Conservation (phyloP, 2,113 vertebrate species). For the Lophius piscatorius region DNA sequence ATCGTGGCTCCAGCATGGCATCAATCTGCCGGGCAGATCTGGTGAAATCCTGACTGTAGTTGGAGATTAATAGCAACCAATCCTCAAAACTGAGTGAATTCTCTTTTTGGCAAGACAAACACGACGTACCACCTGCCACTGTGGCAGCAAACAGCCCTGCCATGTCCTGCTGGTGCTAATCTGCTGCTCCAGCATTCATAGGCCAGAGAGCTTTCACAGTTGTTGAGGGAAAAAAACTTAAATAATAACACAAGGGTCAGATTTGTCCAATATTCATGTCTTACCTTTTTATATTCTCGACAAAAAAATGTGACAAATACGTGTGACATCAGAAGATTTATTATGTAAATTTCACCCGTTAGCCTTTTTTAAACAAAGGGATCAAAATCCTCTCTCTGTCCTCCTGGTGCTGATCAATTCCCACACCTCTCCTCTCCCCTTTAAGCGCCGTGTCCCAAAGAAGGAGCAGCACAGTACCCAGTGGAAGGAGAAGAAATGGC, state of each 20-base stretch:
- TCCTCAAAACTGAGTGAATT: slow-evolving; percentile 48
- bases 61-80: slow-evolving; percentile 51
- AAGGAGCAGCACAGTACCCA: slow-evolving; percentile 26
- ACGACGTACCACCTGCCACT: slow-evolving; percentile 54
- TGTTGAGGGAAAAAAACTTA: too few species aligned
- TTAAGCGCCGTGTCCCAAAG: slow-evolving; percentile 41
- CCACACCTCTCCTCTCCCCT: slow-evolving; percentile 31
- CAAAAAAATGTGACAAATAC: neutral
- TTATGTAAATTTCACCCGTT: neutral
- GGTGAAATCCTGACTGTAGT: slow-evolving; percentile 34
- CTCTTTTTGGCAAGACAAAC: slow-evolving; percentile 48
- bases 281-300: neutral
- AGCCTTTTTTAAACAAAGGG: neutral
- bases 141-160: slow-evolving; percentile 52
- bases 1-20: neutral
- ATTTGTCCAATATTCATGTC: neutral
- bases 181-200: slow-evolving; percentile 32
- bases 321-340: neutral
- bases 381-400: slow-evolving; percentile 1
- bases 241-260: neutral
- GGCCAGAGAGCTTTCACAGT: too few species aligned
- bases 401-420: slow-evolving; percentile 36
- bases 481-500: slow-evolving; percentile 31
- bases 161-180: slow-evolving; percentile 39
- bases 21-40: slow-evolving; percentile 8